Base-by-base conservation (phyloP, 2,113 vertebrate genomes). In the Nipponia nippon region DNA sequence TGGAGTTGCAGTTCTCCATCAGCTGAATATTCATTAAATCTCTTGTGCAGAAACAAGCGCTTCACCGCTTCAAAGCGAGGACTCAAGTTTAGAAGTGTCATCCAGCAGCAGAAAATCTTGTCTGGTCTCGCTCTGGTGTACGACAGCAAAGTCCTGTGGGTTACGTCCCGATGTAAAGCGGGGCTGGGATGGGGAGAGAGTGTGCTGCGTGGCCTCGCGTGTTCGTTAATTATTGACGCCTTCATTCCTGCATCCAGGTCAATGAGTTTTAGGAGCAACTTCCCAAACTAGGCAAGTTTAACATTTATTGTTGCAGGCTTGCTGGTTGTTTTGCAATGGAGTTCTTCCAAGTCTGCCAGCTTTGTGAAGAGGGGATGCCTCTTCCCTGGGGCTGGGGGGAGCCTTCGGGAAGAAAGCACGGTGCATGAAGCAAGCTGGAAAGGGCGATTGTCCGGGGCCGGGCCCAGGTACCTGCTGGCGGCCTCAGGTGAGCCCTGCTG, bases 131-230 rank as follows among this genome's bases (percentile, higher is more conserved):
- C 26, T 75, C 21, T 27, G 59, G 14, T 26, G 30, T 26, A 34
- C 1, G 1, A 34, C 50, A 27, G n/a, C 27, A 30, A 6, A 6
- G 26, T 3, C 3, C 7, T 8, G 9, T 0, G 2, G 25, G 13
- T 38, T n/a, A 4, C 9, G 16, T 8, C 40, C 58, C 30, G 18
- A 26, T 18, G 7, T 4, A 9, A 32, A 38, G 30, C 2, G 1
- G 29, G 34, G 30, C n/a, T 4, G 8, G 14, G 32, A 11, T 11
- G 32, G 49, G 46, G 17, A 27, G 21, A 15, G 30, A 7, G 20
- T 26, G 55, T 16, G 6, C 34, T 8, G 10, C 11, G 1, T 18
- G 21, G 49, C 30, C 70, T 21, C 13, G 16, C 11, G 4, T 21
- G 8, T 22, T 44, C 21, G 7, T 25, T 44, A 25, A 29, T 49